phyloP scores from a whole-genome alignment of 2,797 vertebrate genomes.

The Kryptopterus vitreolus region DNA sequence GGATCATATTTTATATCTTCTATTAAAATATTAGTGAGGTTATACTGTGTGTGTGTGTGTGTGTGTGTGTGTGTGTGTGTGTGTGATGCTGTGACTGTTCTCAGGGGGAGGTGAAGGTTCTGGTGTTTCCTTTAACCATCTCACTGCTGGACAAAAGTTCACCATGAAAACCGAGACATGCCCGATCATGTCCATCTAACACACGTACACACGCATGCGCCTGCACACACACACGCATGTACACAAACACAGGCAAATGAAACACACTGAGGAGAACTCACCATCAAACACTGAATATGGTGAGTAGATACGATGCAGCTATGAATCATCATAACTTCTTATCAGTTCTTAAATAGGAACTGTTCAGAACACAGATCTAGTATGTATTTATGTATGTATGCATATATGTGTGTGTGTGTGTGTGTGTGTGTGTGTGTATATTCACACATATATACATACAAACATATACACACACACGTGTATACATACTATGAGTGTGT shows the following conservation, averaged over 20 bases:
- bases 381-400: neutral
- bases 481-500: neutral
- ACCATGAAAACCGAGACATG: conserved; percentile 42
- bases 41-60: too few relatives aligned
- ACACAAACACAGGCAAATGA: neutral
- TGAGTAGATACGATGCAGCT: neutral
- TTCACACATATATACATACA: conserved; percentile 12
- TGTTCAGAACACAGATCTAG: too few relatives aligned
- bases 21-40: too few relatives aligned
- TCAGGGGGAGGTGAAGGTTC: conserved; percentile 5
- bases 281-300: neutral
- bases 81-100: neutral
- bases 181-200: conserved; percentile 49
- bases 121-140: conserved; percentile 45
- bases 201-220: neutral
- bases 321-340: neutral
- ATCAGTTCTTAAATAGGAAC: neutral
- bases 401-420: conserved; percentile 15
- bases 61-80: too few relatives aligned
- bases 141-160: conserved; percentile 25
- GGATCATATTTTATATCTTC: too few relatives aligned
- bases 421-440: neutral
- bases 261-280: neutral
- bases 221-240: neutral
- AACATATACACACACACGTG: conserved; percentile 56